phyloP scores from a whole-genome alignment of 2,888 invertebrate species.

The Ormyrus nitidulus region DNA sequence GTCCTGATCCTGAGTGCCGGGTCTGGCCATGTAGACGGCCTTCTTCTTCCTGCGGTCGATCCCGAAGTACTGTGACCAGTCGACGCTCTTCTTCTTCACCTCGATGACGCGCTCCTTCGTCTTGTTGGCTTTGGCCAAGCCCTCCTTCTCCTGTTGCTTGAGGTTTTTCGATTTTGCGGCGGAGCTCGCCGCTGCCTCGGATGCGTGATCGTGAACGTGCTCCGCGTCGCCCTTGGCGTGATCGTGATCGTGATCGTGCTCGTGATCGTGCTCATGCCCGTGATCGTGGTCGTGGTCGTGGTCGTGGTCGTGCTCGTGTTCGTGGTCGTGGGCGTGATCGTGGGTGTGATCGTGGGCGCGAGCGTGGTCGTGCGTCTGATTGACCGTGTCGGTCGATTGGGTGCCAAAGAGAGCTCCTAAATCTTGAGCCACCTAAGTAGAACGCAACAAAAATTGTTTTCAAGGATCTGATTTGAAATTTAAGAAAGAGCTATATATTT shows the following conservation, averaged over 20 bases:
- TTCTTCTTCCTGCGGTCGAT: slow-evolving; percentile 87
- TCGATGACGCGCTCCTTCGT: slow-evolving; percentile 76
- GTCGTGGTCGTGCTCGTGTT: slow-evolving; percentile 54
- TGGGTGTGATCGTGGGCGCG: slow-evolving; percentile 52
- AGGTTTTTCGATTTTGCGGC: slow-evolving; percentile 57
- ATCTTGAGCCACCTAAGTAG: slow-evolving; percentile 69
- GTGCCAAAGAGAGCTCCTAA: slow-evolving; percentile 81
- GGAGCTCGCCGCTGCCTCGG: slow-evolving; percentile 2
- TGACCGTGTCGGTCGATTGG: slow-evolving; percentile 80
- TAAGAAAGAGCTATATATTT: background rate
- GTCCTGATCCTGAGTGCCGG: slow-evolving; percentile 77
- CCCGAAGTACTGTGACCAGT: slow-evolving; percentile 93
- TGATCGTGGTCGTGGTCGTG: slow-evolving; percentile 45
- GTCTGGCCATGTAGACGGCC: slow-evolving; percentile 74
- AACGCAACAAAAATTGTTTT: too few relatives aligned
- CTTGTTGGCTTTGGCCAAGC: slow-evolving; percentile 54
- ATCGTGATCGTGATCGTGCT: slow-evolving; percentile 67
- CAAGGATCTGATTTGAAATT: background rate
- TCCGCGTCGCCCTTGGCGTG: slow-evolving; percentile 52
- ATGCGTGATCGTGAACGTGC: background rate
- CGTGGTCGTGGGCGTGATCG: slow-evolving; percentile 53
- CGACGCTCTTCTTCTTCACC: slow-evolving; percentile 87
- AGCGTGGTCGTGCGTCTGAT: slow-evolving; percentile 56
- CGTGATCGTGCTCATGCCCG: slow-evolving; percentile 59
- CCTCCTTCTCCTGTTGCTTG: slow-evolving; percentile 59